A percentile compares a stretch with the other conserved stretches of the same genome.
These are phyloP conservation scores for Alouatta palliata DNA, from an alignment of 2,113 vertebrate genomes.

Conservation along the genomic window DNA sequence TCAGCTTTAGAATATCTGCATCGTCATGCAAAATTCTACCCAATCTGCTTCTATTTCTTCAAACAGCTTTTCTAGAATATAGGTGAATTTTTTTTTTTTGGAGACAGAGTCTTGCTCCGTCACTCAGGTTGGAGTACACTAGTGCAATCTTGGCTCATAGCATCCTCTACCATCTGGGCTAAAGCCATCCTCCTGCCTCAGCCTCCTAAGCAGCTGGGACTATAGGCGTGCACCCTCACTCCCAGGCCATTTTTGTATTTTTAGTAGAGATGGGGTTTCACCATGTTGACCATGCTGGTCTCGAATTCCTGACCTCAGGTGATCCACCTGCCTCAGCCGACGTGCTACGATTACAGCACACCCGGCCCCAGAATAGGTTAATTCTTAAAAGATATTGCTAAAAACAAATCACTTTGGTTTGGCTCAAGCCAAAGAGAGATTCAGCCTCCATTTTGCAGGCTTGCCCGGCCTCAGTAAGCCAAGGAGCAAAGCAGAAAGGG, in stretches of 20 bases:
- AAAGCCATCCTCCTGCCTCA: background rate
- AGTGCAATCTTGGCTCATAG: background rate
- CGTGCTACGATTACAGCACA: background rate
- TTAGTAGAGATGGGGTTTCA: background rate
- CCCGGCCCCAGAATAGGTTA: background rate
- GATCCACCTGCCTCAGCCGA: background rate
- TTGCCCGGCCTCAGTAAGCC: rapidly evolving
- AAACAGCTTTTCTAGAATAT: background rate
- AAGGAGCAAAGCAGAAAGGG: background rate
- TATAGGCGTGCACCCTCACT: background rate
- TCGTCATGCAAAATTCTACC: background rate
- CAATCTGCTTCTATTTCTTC: background rate
- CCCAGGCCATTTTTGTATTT: background rate
- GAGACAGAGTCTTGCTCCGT: background rate
- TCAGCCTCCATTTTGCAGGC: background rate
- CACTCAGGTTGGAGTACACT: background rate
- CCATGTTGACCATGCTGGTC: background rate
- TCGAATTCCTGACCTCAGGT: background rate
- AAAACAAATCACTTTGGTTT: background rate
- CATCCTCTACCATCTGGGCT: background rate
- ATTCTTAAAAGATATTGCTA: background rate
- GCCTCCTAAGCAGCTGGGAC: background rate
- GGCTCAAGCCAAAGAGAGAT: no score
- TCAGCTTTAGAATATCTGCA: rapidly evolving
- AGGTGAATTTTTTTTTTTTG: background rate